Evolutionary conservation across 2,113 vertebrate species (phyloP).

Genomic region (Motacilla tschutschensis): DNA sequence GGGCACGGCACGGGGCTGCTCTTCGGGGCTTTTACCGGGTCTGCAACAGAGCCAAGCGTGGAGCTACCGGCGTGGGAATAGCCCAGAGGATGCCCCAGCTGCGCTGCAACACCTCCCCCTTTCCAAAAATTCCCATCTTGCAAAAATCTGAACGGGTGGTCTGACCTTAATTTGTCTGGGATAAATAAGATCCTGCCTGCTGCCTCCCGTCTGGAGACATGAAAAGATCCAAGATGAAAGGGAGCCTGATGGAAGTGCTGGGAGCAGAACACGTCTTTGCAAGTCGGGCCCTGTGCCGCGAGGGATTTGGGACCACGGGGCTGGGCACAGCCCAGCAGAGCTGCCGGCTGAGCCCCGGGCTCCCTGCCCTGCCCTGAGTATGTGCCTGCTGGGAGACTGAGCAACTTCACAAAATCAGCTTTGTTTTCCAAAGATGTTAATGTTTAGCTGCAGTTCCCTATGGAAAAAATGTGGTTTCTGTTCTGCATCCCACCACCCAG

Average conservation of each 20-base stretch:
- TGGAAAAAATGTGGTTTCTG: constrained; percentile 1
- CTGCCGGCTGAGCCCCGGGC: fast-evolving
- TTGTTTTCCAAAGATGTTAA: background rate
- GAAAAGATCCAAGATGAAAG: background rate
- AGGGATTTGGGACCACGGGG: background rate
- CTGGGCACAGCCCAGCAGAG: background rate
- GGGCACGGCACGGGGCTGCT: background rate
- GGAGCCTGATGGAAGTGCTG: background rate
- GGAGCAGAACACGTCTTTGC: background rate
- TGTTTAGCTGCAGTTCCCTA: background rate
- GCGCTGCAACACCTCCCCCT: background rate
- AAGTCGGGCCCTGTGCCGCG: fast-evolving
- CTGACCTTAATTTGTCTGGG: constrained; percentile 22
- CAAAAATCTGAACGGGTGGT: background rate
- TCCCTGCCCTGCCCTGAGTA: fast-evolving
- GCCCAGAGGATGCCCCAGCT: background rate
- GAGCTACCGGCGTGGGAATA: background rate
- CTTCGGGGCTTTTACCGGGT: background rate
- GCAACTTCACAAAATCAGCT: background rate
- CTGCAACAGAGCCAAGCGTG: background rate
- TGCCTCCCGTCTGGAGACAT: background rate
- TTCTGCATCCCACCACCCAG: background rate
- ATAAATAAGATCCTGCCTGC: background rate
- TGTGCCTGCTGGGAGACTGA: background rate
- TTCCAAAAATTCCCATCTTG: background rate